Evolutionary conservation across 2,797 vertebrate species (phyloP), one percentile per base, ranked within the genome.

Genomic region (Dendrocincla fuliginosa): DNA sequence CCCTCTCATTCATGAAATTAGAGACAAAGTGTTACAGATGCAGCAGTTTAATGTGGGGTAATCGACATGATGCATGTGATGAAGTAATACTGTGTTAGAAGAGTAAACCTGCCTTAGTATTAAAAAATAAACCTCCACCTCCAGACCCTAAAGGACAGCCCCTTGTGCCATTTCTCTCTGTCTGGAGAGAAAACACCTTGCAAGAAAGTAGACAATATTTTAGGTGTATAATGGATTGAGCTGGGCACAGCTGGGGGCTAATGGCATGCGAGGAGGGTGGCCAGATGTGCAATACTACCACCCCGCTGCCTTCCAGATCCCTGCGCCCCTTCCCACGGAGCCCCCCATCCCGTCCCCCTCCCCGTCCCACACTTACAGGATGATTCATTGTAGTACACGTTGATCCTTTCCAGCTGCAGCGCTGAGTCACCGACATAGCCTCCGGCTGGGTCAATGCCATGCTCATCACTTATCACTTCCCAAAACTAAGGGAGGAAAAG

Each of bases 401-500:
- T 99, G 97, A 99, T 98, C 65, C 99, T 97, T 95, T 99, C 99
- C 97, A 99, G 98, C 97, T 99, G 99, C 74, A 99, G 98, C 37
- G 95, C 76, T 57, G 98, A 99, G 98, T 99, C 99, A 80, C 99
- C 99, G 52, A 98, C 98, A 42, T 99, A 99, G 97, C 97, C 98
- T 92, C 99, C 99, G 16, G 98, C 98, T 10, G 99, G 98, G 97
- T 99, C 98, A 90, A 99, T 99, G 63, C 99, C 99, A 68, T 99
- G 99, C 61, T 99, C 99, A 9, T 99, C 99, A 30, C 99, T 99
- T 97, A 99, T 99, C 96, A 99, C 99, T 95, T 99, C 99, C 99
- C 99, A 99, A 78, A 99, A 99, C 99, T 99, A 65, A 18, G 15
- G 90, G 59, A 49, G 69, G 53, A 25, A 77, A 74, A 81, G 63